Conservation (phyloP, 2,888 invertebrate species). For the Cyaniris semiargus region DNA sequence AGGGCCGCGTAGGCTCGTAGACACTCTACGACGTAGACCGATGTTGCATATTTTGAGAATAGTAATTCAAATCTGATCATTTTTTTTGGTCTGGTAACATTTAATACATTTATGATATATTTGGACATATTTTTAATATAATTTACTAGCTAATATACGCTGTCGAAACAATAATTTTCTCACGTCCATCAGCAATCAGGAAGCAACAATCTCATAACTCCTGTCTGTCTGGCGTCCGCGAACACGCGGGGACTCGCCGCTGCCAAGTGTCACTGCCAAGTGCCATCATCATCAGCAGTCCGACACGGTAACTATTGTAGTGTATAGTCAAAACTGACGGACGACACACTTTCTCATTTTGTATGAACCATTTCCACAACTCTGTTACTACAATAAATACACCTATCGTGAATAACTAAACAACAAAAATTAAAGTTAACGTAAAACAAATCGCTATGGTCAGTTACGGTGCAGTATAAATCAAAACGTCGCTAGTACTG, state of each 20-base stretch:
- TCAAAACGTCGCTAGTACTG: no score
- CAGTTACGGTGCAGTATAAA: no score
- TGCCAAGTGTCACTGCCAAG: neutral
- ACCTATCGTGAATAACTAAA: no score
- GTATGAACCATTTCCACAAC: no score
- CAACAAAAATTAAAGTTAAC: no score
- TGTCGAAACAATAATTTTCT: neutral
- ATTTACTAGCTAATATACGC: neutral
- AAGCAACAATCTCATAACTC: constrained; percentile 6
- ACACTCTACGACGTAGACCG: neutral
- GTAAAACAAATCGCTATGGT: no score
- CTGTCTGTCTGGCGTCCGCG: neutral
- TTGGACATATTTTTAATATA: no score
- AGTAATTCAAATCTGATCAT: no score
- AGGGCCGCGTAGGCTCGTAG: neutral
- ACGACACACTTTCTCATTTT: no score
- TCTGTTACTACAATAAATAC: no score
- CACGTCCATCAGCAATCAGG: neutral
- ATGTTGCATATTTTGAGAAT: neutral
- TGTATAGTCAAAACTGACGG: no score
- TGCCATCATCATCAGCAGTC: neutral
- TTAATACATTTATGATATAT: neutral
- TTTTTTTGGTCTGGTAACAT: neutral
- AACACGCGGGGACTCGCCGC: neutral
- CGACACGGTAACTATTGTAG: no score